Evolutionary conservation across 2,888 invertebrate species (phyloP).

Genomic region (Gortyna flavago): DNA sequence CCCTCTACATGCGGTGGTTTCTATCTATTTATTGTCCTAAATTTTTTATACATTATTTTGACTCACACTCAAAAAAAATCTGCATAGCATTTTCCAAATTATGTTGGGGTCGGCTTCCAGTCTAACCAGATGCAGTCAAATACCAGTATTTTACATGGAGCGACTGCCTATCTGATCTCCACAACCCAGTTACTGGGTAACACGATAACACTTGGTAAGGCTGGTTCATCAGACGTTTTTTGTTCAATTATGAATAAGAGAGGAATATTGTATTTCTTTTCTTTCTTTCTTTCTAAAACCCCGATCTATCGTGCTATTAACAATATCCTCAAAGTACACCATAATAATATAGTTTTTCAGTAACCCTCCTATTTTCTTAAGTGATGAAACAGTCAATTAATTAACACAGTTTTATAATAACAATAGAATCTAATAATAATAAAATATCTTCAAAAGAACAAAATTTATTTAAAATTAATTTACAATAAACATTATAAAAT

Average conservation of each 20-base stretch:
- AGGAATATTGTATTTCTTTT: neutral
- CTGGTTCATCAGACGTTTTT: neutral
- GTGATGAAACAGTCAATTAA: slow-evolving; percentile 39
- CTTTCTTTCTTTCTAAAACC: neutral
- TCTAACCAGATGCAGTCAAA: neutral
- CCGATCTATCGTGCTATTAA: neutral
- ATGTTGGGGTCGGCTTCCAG: neutral
- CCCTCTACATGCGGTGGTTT: neutral
- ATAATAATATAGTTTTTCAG: slow-evolving; percentile 25
- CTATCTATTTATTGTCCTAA: neutral
- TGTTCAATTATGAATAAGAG: neutral
- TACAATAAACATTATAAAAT: slow-evolving; percentile 53
- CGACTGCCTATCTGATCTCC: no score
- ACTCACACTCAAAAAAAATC: neutral
- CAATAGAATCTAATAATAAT: slow-evolving; percentile 32
- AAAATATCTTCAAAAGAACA: slow-evolving; percentile 48
- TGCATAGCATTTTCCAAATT: neutral
- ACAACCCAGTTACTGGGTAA: neutral
- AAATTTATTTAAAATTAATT: slow-evolving; percentile 47
- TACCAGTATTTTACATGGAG: no score
- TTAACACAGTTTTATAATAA: slow-evolving; percentile 13
- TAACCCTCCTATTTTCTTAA: neutral
- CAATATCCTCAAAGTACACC: slow-evolving; percentile 6
- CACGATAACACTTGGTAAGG: neutral
- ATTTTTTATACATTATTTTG: neutral